Evolutionary conservation across 2,797 vertebrate genomes (phyloP).

Genomic region (Tapirus indicus): DNA sequence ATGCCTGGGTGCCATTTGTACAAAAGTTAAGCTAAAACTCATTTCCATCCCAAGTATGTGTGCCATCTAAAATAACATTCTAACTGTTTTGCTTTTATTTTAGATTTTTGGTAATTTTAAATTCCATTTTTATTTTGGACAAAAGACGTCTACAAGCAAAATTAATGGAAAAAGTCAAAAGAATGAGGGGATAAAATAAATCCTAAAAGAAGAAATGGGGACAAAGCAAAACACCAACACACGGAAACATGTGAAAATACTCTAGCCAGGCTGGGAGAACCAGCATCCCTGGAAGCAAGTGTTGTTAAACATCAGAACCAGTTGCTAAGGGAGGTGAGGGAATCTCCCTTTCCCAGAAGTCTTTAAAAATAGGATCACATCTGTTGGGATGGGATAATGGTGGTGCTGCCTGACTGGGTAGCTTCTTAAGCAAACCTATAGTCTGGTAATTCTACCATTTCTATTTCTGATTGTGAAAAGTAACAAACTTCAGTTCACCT

Average conservation of each 20-base stretch:
- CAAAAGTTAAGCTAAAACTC: slow-evolving; percentile 17
- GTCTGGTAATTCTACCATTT: not conserved
- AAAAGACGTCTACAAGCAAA: not conserved
- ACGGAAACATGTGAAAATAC: slow-evolving; percentile 45
- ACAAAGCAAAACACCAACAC: slow-evolving; percentile 12
- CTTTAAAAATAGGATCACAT: slow-evolving; percentile 82
- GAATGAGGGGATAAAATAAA: not conserved
- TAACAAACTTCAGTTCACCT: not conserved
- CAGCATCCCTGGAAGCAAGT: slow-evolving; percentile 47
- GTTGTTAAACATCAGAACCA: slow-evolving; percentile 58
- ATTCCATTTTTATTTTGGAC: slow-evolving; percentile 23
- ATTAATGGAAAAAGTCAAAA: not conserved
- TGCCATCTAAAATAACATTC: not conserved
- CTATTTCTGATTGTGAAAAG: slow-evolving; percentile 42
- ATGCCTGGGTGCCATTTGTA: not conserved
- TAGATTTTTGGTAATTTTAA: not conserved
- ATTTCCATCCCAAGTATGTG: not conserved
- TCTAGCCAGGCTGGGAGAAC: slow-evolving; percentile 7
- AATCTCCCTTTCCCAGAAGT: slow-evolving; percentile 77
- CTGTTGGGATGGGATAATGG: slow-evolving; percentile 60
- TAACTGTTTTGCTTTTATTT: not conserved
- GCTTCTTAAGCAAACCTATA: slow-evolving; percentile 5
- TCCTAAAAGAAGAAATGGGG: slow-evolving; percentile 9
- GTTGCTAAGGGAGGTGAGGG: slow-evolving; percentile 76
- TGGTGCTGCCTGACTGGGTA: not conserved